Conservation (phyloP, 2,113 vertebrate species). For the Neolamprologus cancellatus region DNA sequence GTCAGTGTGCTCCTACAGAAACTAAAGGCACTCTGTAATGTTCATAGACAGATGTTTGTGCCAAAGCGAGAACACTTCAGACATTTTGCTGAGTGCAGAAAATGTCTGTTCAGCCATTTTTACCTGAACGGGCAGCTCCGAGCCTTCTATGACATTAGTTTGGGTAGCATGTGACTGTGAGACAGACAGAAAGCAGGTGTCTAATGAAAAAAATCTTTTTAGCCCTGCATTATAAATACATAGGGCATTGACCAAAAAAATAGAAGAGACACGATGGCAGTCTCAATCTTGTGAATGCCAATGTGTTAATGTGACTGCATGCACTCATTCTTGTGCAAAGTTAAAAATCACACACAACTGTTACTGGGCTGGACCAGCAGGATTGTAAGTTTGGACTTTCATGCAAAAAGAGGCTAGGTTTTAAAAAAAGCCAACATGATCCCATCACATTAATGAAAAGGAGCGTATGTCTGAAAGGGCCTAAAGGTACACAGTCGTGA, state of each 20-base stretch:
- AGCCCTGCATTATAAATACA: background rate
- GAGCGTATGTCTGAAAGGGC: background rate
- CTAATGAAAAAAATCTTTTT: background rate
- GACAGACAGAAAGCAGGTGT: background rate
- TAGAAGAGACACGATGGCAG: background rate
- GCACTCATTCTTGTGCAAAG: background rate
- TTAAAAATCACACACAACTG: background rate
- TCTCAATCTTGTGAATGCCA: background rate
- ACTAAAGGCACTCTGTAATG: background rate
- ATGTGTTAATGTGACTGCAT: background rate
- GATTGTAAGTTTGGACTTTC: background rate
- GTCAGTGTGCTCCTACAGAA: background rate
- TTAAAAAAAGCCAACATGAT: background rate
- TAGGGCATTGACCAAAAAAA: background rate
- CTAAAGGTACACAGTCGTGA: background rate
- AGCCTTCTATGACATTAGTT: background rate
- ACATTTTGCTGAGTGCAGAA: background rate
- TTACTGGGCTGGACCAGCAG: accelerated
- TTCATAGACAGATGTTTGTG: background rate
- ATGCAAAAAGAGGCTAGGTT: background rate
- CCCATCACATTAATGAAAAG: background rate
- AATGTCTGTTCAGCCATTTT: background rate
- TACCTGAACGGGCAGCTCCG: background rate
- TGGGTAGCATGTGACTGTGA: background rate
- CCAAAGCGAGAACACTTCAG: background rate